Evolutionary conservation across 1,140 invertebrate species (phyloP).

Genomic region (Nasonia vitripennis): DNA sequence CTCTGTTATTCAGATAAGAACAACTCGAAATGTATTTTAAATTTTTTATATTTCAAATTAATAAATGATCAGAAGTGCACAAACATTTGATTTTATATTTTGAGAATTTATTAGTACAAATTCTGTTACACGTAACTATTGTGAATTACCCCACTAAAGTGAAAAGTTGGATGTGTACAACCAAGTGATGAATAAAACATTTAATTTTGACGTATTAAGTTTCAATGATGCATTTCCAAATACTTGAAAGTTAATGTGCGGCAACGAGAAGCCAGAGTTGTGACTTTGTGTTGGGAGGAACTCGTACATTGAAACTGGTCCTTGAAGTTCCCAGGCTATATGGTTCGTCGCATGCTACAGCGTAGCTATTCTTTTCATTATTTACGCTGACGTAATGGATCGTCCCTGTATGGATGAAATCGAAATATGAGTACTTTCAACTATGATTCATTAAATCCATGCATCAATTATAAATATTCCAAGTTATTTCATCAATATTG

Average conservation of each 20-base stretch:
- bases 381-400: constrained; percentile 64
- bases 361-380: constrained; percentile 66
- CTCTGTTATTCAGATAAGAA: too few relatives aligned
- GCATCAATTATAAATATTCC: too few relatives aligned
- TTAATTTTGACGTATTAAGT: not conserved
- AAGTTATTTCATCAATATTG: too few relatives aligned
- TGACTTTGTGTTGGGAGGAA: constrained; percentile 62
- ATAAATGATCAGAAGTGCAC: too few relatives aligned
- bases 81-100: too few relatives aligned
- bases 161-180: too few relatives aligned
- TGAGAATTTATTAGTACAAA: too few relatives aligned
- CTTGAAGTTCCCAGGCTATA: constrained; percentile 62
- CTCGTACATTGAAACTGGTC: constrained; percentile 63
- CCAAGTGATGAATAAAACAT: not conserved
- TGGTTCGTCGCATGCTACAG: constrained; percentile 66
- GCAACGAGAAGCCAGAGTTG: constrained; percentile 63
- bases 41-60: too few relatives aligned
- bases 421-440: not conserved
- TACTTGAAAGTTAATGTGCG: constrained; percentile 60
- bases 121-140: too few relatives aligned
- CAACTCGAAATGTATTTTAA: too few relatives aligned
- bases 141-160: too few relatives aligned
- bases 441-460: too few relatives aligned
- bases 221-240: not conserved
- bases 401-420: constrained; percentile 57